Base-by-base conservation (phyloP, 2,113 vertebrate species). In the Istiophorus platypterus region DNA sequence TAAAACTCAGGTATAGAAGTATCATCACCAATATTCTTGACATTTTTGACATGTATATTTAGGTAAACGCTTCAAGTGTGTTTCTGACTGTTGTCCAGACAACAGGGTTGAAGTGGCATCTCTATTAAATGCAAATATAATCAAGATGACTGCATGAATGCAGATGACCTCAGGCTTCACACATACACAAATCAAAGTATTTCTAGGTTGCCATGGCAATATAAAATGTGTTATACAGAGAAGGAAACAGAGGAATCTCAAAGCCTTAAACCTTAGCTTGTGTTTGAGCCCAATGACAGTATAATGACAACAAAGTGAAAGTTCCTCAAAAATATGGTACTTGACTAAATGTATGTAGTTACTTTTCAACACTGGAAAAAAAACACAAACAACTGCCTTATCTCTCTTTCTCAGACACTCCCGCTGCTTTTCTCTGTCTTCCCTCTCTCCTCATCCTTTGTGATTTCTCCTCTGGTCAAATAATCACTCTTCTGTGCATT, bases 391-490 rank as follows among this genome's bases (percentile, higher is more conserved):
- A 80, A 65, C 75, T 79, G 59, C 37, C 77, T 90, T 84, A 87
- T 88, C 82, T 69, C 54, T 72, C 20, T 58, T 64, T 64, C 75
- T 82, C 88, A 88, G 77, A 78, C 56, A 51, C 56, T 63, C 24
- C 54, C 18, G 8, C 29, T 68, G 39, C 49, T 58, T 52, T 63
- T 66, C 22, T 14, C 18, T n/a, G 27, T 63, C 42, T 61, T 72
- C 42, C 57, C 39, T 66, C 66, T 34, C 71, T 63, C 56, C 54
- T 67, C 64, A 63, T 4, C 24, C 22, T 56, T 87, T 83, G 78
- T 83, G 71, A 52, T 80, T 78, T 79, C 66, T 84, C 78, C 58
- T 66, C 68, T 84, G 80, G 82, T 85, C 82, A 83, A 86, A 80
- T 82, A 73, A 86, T 90, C 67, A 45, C 47, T 39, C 34, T 41